Evolutionary conservation across 1,140 invertebrate species (phyloP).

Genomic region (Neodiprion virginianus): DNA sequence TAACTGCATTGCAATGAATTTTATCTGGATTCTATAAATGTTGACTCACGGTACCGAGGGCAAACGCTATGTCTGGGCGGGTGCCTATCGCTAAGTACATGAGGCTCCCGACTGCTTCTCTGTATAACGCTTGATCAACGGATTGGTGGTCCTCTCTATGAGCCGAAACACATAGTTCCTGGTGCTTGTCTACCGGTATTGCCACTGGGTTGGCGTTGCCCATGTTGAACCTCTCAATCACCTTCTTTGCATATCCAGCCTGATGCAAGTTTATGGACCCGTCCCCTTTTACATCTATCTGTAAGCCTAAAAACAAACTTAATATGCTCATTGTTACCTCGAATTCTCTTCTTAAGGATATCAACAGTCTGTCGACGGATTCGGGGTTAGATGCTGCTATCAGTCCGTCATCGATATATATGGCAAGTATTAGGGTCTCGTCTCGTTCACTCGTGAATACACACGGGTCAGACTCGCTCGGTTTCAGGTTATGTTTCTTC

Average conservation of each 20-base stretch:
- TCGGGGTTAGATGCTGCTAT: slow-evolving; percentile 32
- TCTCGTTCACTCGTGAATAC: slow-evolving; percentile 33
- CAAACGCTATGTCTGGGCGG: slow-evolving; percentile 46
- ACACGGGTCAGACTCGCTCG: slow-evolving; percentile 36
- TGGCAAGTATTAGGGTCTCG: slow-evolving; percentile 43
- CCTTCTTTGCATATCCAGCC: slow-evolving; percentile 9
- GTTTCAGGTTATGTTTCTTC: slow-evolving; percentile 37
- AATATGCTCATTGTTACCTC: slow-evolving; percentile 18
- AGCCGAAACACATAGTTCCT: slow-evolving; percentile 12
- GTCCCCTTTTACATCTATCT: slow-evolving; percentile 29
- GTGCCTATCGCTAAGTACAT: slow-evolving; percentile 44
- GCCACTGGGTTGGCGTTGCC: slow-evolving; percentile 13
- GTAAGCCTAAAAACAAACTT: slow-evolving; percentile 40
- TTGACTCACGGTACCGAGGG: slow-evolving; percentile 38
- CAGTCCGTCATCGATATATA: slow-evolving; percentile 62
- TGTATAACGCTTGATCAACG: slow-evolving; percentile 31
- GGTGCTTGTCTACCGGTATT: slow-evolving; percentile 25
- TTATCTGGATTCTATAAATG: slow-evolving; percentile 28
- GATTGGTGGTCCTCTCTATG: background rate
- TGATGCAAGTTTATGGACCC: slow-evolving; percentile 21
- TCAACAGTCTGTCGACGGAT: slow-evolving; percentile 31
- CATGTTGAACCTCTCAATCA: slow-evolving; percentile 17
- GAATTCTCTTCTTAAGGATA: slow-evolving; percentile 19
- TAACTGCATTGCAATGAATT: slow-evolving; percentile 34
- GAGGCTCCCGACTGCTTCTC: slow-evolving; percentile 44